Percentiles rank a stretch among this genome's conserved stretches.
Conservation (phyloP, 1,140 invertebrate species). For the Trichonephila inaurata region DNA sequence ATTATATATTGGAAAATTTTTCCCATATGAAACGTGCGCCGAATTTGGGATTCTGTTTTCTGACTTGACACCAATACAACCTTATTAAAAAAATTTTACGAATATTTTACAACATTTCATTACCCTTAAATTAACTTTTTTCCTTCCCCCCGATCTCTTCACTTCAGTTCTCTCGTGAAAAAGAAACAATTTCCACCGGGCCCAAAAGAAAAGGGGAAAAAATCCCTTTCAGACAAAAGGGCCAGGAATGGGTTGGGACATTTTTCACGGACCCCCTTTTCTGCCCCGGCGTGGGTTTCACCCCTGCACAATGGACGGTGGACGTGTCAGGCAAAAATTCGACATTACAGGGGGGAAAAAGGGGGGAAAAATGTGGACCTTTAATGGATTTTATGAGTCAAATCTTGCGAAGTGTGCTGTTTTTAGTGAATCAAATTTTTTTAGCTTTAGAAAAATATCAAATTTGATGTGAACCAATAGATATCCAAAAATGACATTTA, state of each 20-base stretch:
- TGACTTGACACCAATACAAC: too few species aligned
- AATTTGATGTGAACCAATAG: too few species aligned
- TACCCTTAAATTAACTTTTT: background rate
- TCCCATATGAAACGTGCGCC: too few species aligned
- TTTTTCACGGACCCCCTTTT: background rate
- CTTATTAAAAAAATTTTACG: too few species aligned
- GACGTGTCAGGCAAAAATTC: background rate
- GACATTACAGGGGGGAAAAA: background rate
- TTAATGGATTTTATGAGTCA: conserved; percentile 19
- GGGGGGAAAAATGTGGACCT: background rate
- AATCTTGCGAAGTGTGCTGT: too few species aligned
- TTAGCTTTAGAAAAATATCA: too few species aligned
- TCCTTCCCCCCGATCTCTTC: background rate
- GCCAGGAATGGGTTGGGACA: conserved; percentile 1
- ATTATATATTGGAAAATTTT: too few species aligned
- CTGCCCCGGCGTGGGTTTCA: background rate
- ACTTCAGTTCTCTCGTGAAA: background rate
- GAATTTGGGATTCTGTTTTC: too few species aligned
- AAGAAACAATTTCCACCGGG: background rate
- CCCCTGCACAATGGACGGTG: background rate
- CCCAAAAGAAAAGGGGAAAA: background rate
- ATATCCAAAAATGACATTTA: too few species aligned
- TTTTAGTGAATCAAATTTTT: too few species aligned
- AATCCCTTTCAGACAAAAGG: background rate
- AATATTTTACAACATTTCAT: too few species aligned